Conservation (phyloP, 2,797 vertebrate genomes). For the Odontamblyopus lacepedii region DNA sequence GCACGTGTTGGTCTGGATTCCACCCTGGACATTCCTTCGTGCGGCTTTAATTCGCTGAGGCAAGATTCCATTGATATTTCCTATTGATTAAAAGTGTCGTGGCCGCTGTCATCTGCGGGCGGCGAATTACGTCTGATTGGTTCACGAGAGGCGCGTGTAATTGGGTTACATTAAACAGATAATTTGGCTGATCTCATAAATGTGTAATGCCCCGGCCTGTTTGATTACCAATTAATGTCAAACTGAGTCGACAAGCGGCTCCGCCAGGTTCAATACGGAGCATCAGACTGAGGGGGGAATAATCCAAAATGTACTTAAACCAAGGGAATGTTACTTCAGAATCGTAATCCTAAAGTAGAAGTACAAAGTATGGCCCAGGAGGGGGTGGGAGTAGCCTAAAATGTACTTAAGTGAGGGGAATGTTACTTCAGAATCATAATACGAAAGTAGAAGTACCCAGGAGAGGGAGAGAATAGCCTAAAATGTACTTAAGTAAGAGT, state of each 20-base stretch:
- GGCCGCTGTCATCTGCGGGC: constrained; percentile 61
- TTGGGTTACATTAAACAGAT: constrained; percentile 77
- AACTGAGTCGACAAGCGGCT: constrained; percentile 50
- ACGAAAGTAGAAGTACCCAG: too few species aligned
- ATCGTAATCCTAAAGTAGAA: too few species aligned
- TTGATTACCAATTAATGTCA: constrained; percentile 77
- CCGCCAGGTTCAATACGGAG: constrained; percentile 34
- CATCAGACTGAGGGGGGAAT: too few species aligned
- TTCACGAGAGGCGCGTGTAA: constrained; percentile 69
- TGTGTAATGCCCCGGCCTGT: constrained; percentile 72
- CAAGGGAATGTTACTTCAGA: too few species aligned
- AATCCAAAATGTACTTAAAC: too few species aligned
- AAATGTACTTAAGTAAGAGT: too few species aligned
- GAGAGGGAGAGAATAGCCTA: too few species aligned
- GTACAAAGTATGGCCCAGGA: too few species aligned
- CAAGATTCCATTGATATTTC: constrained; percentile 66
- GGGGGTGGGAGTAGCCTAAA: too few species aligned
- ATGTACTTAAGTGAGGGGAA: too few species aligned
- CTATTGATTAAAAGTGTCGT: constrained; percentile 69
- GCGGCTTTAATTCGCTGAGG: constrained; percentile 54
- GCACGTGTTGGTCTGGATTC: constrained; percentile 11
- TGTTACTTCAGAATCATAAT: too few species aligned
- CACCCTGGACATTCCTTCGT: constrained; percentile 25
- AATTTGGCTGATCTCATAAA: constrained; percentile 76
- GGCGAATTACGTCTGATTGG: constrained; percentile 71